These are phyloP conservation scores for Drosophila peninsularis DNA, from an alignment of 2,888 invertebrate genomes.

Conservation along the genomic window DNA sequence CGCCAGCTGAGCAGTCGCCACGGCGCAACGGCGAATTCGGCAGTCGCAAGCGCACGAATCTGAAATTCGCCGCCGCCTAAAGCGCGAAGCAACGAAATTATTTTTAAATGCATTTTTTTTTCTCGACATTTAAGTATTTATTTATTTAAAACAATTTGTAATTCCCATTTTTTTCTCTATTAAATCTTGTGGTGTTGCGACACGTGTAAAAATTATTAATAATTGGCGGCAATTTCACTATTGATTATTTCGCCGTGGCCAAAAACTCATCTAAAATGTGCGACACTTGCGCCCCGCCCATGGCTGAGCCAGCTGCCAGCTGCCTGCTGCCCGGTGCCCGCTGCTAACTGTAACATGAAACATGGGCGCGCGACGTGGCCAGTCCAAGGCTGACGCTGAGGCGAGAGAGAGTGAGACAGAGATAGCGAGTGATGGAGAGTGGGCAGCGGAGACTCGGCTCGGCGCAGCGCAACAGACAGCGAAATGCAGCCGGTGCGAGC, in stretches of 20 bases:
- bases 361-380: constrained; percentile 40
- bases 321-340: no score
- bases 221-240: constrained; percentile 6
- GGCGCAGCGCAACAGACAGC: constrained; percentile 6
- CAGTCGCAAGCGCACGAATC: constrained; percentile 72
- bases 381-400: constrained; percentile 8
- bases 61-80: constrained; percentile 47
- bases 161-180: neutral
- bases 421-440: neutral
- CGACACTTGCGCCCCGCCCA: constrained; percentile 15
- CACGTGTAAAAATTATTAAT: constrained; percentile 7
- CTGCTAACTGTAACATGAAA: constrained; percentile 38
- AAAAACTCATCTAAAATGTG: constrained; percentile 45
- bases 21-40: constrained; percentile 65
- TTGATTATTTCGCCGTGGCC: constrained; percentile 24
- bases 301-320: neutral
- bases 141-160: constrained; percentile 35
- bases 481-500: neutral
- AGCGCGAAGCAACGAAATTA: neutral
- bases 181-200: constrained; percentile 12
- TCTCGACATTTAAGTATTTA: constrained; percentile 41
- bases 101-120: constrained; percentile 21
- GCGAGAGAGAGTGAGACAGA: neutral
- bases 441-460: neutral
- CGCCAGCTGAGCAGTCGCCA: constrained; percentile 23